phyloP scores from a whole-genome alignment of 2,113 vertebrate genomes.

The Alethe castanea region DNA sequence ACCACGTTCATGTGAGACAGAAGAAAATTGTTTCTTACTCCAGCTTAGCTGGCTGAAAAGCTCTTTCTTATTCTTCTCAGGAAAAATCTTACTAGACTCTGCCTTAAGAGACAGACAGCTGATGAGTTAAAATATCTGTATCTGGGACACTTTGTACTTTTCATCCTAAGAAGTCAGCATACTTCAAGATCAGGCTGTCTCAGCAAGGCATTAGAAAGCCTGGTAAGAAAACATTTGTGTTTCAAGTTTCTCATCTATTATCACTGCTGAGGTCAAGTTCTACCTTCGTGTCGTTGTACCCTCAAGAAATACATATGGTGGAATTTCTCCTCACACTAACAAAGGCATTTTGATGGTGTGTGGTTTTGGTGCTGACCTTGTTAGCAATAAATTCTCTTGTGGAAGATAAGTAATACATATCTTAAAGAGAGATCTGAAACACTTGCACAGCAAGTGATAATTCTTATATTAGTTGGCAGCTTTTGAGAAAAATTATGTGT shows the following conservation, averaged over 20 bases:
- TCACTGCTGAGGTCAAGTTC: background rate
- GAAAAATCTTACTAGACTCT: background rate
- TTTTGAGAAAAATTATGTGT: background rate
- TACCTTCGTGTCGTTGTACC: background rate
- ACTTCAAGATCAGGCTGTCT: background rate
- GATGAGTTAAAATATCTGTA: background rate
- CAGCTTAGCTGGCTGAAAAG: background rate
- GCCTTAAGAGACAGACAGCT: background rate
- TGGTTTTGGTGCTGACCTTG: background rate
- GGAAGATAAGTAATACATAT: background rate
- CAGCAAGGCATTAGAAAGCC: background rate
- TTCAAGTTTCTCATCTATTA: background rate
- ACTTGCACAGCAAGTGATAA: slow-evolving; percentile 17
- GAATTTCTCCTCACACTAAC: background rate
- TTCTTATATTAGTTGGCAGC: background rate
- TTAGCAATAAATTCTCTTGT: background rate
- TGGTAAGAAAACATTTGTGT: background rate
- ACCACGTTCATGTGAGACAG: background rate
- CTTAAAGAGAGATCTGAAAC: background rate
- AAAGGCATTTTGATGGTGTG: background rate
- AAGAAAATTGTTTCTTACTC: background rate
- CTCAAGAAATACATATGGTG: background rate
- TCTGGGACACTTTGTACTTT: background rate
- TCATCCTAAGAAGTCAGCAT: background rate
- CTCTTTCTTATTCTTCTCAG: background rate